A percentile compares a stretch with the other conserved stretches of the same genome.
These are phyloP conservation scores for Hypsibius dujardini DNA, from an alignment of 1,140 invertebrate genomes.

Conservation along the genomic window DNA sequence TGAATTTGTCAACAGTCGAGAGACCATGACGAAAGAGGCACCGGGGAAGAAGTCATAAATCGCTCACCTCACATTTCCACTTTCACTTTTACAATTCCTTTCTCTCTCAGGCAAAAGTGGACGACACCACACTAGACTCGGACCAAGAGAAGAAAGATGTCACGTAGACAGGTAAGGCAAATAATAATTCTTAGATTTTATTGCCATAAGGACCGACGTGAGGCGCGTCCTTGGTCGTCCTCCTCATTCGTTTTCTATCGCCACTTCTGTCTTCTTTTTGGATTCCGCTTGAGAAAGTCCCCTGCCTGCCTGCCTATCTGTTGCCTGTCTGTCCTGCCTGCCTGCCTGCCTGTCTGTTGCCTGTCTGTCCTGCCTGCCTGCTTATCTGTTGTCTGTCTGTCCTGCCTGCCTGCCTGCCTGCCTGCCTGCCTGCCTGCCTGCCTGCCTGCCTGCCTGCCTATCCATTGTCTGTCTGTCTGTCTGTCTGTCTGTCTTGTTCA, in stretches of 20 bases:
- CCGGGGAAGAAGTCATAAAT: neutral
- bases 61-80: neutral
- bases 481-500: too few species aligned
- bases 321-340: too few species aligned
- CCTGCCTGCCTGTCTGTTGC: too few species aligned
- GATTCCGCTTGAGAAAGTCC: neutral
- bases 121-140: too few species aligned
- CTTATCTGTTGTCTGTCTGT: neutral
- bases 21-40: neutral
- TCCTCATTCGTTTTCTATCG: neutral
- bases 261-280: neutral
- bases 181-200: neutral
- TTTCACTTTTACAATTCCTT: too few species aligned
- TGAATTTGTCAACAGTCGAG: neutral
- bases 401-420: too few species aligned
- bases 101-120: too few species aligned
- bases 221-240: neutral
- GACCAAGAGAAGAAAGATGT: neutral
- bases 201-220: neutral
- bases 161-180: constrained; percentile 1
- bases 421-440: too few species aligned
- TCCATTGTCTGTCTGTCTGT: too few species aligned
- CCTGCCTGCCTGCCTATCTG: neutral
- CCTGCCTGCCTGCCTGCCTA: too few species aligned
- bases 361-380: too few species aligned